Base-by-base conservation (phyloP, 2,113 vertebrate genomes). In the Xiphophorus hellerii region DNA sequence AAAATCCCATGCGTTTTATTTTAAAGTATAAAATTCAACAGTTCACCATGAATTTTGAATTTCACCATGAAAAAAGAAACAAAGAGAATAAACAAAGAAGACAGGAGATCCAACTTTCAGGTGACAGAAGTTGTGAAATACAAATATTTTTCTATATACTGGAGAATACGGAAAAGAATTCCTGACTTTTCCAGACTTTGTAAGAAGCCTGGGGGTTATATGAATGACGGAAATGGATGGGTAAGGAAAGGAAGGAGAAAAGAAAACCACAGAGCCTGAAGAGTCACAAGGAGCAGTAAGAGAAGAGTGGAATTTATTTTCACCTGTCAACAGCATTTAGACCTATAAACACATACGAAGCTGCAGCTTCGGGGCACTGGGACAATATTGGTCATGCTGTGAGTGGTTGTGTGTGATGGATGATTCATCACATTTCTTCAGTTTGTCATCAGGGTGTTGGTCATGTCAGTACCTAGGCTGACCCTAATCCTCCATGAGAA, bases 321-420 rank as follows among this genome's bases (percentile, higher is more conserved):
- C 66, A 78, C 73, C 88, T 86, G 86, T 89, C 89, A 88, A 84
- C 81, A 85, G 83, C 85, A 87, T 87, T 90, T 86, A 92, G 77
- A 66, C 82, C 74, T 87, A 85, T 90, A 89, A 90, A 89, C 78
- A 83, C 88, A 89, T 89, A 89, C 76, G 73, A 86, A 89, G 86
- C 84, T 74, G 73, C 73, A 80, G 74, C 86, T 88, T 81, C 22
- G 1, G 86, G 84, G 66, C 79, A 80, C 80, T 87, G 73, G 78
- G 85, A 84, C 78, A 89, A 75, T 79, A 84, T 79, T 85, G 78
- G 85, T 81, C 61, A 69, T 76, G 62, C 77, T 73, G 67, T 83
- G 76, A 62, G 76, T 76, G 77, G 80, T 74, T 88, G 74, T 70
- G 69, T 84, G 72, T 88, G 80, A 91, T 89, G 78, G 75, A 89